Conservation (phyloP, 2,113 vertebrate genomes). For the Oriolus oriolus region DNA sequence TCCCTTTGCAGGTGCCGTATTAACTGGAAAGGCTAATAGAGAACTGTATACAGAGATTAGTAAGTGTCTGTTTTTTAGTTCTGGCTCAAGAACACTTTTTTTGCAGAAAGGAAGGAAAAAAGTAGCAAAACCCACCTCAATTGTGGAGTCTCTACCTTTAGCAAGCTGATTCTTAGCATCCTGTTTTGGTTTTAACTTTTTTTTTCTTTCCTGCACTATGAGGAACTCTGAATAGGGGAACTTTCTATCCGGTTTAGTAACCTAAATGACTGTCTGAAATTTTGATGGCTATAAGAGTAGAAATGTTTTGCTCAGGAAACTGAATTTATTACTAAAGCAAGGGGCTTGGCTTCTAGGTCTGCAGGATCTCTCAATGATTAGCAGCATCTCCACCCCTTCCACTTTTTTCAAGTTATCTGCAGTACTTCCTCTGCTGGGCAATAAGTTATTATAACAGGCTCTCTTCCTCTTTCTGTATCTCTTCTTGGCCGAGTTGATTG, state of each 20-base stretch:
- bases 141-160: slow-evolving; percentile 19
- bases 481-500: background rate
- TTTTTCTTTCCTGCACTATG: slow-evolving; percentile 8
- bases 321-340: background rate
- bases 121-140: background rate
- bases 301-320: background rate
- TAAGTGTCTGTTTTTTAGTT: background rate
- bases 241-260: background rate
- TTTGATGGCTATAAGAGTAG: background rate
- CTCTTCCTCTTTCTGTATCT: slow-evolving; percentile 35
- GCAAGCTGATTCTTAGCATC: slow-evolving; percentile 33
- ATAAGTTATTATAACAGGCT: background rate
- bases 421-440: slow-evolving; percentile 44
- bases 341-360: background rate
- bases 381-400: background rate
- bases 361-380: background rate
- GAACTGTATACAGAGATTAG: background rate
- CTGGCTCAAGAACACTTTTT: background rate
- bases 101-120: background rate
- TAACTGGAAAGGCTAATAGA: background rate
- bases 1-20: background rate
- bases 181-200: slow-evolving; percentile 43
- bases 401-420: slow-evolving; percentile 8
- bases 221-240: slow-evolving; percentile 56
- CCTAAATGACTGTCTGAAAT: background rate